Conservation (phyloP, 2,797 vertebrate species). For the Holocentrus rufus region DNA sequence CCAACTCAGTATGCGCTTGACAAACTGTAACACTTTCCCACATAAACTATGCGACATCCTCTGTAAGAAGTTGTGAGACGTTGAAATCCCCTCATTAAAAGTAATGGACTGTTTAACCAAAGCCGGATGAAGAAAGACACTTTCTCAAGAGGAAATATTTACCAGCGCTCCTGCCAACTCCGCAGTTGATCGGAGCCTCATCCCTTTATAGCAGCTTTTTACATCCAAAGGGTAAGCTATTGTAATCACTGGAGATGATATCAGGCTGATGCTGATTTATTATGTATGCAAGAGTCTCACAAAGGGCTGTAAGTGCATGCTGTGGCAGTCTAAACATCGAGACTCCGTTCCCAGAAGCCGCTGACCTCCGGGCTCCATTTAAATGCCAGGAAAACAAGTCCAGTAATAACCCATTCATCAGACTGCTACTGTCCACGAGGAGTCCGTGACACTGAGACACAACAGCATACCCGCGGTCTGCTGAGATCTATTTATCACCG, state of each 20-base stretch:
- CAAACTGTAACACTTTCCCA: background rate
- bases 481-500: slow-evolving; percentile 1
- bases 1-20: background rate
- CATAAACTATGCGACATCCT: background rate
- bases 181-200: background rate
- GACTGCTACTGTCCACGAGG: background rate
- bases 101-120: background rate
- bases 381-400: slow-evolving; percentile 37
- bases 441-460: slow-evolving; percentile 1
- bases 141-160: slow-evolving; percentile 4
- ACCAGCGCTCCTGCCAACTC: background rate
- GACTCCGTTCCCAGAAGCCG: slow-evolving; percentile 5
- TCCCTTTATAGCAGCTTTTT: background rate
- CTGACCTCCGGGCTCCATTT: background rate
- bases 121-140: background rate
- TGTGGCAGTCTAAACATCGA: slow-evolving; percentile 12
- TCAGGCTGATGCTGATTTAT: slow-evolving; percentile 13
- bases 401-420: slow-evolving; percentile 23
- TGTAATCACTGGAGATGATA: slow-evolving; percentile 25
- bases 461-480: background rate
- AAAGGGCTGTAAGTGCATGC: slow-evolving; percentile 7
- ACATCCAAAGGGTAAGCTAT: slow-evolving; percentile 4
- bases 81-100: background rate
- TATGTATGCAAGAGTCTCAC: slow-evolving; percentile 28
- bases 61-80: background rate